Base-by-base conservation (phyloP, 2,797 vertebrate species). In the Myripristis murdjan region DNA sequence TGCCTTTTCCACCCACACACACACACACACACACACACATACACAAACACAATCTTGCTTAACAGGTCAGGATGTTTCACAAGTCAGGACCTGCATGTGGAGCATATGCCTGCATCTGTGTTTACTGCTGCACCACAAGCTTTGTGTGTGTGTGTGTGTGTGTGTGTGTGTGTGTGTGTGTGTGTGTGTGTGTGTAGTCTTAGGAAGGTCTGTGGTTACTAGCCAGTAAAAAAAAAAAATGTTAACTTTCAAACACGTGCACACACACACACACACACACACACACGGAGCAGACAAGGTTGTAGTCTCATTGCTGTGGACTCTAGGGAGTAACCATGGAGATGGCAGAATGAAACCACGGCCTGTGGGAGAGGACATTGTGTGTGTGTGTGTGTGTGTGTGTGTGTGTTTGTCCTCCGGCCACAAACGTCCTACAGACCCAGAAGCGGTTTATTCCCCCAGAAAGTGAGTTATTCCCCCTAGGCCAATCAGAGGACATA, bases 31-130 rank as follows among this genome's bases (percentile, higher is more conserved):
- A 46, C 64, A 10, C 53, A 37, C 57, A 63, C 26, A 10, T 43
- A 20, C 39, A 61, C 62, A 70, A 82, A 83, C 80, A 64, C 83
- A 1, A 31, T 78, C 57, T 91, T 90, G 76, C 88, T 85, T 82
- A 90, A 90, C 83, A 79, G 73, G 73, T 88, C 83, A 82, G 88
- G 85, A 91, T 91, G 87, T 88, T 90, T 87, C 86, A 85, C 92
- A 91, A 88, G 91, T 87, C 10, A 1, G 39, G 44, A 87, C 88
- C 65, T 89, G 90, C 77, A 66, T 28, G 62, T 76, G 0, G 56
- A 68, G 67, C 67, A 59, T 82, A 54, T 68, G 75, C 51, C 55
- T 48, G 61, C n/a, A n/a, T n/a, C n/a, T 37, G 33, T 74, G 49
- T 47, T 39, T 44, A 23, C 49, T 58, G 14, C 55, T 63, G 60